A percentile compares a stretch with the other conserved stretches of the same genome.
Evolutionary conservation across 1,140 invertebrate genomes (phyloP).

Genomic region (Aphaenogaster floridana): DNA sequence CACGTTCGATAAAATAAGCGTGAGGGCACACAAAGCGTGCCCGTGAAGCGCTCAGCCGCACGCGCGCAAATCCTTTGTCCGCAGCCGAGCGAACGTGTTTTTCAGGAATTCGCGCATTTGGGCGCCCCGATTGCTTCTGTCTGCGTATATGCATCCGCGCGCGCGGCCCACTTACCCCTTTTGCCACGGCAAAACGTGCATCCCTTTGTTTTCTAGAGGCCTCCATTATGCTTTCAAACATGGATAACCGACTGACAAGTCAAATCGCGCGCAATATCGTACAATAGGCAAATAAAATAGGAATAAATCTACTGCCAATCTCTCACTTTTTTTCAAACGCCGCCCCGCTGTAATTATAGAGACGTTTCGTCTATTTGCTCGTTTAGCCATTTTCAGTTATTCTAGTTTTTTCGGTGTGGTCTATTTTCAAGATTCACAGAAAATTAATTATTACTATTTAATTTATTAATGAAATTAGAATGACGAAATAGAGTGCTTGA

Average conservation of each 20-base stretch:
- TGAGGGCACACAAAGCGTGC: conserved; percentile 32
- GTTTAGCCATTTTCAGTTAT: neutral
- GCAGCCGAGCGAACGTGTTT: conserved; percentile 44
- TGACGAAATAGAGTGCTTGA: neutral
- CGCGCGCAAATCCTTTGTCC: conserved; percentile 48
- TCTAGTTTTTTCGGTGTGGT: too few species aligned
- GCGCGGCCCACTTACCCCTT: conserved; percentile 38
- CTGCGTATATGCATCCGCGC: conserved; percentile 33
- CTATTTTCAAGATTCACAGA: neutral
- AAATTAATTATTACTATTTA: neutral
- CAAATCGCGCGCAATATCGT: conserved; percentile 34
- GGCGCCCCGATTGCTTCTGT: conserved; percentile 47
- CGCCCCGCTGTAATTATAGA: neutral
- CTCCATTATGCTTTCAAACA: conserved; percentile 59
- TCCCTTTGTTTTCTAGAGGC: conserved; percentile 51
- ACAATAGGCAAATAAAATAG: conserved; percentile 16
- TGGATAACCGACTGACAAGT: conserved; percentile 51
- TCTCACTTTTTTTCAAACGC: neutral
- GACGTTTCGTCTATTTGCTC: neutral
- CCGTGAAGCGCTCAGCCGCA: conserved; percentile 40
- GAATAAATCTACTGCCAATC: neutral
- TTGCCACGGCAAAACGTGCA: conserved; percentile 8
- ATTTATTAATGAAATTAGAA: neutral
- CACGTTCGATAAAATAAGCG: conserved; percentile 62
- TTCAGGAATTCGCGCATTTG: conserved; percentile 46